These are phyloP conservation scores for Xestoiulus laeticollis DNA, from an alignment of 2,888 invertebrate genomes.

Conservation along the genomic window DNA sequence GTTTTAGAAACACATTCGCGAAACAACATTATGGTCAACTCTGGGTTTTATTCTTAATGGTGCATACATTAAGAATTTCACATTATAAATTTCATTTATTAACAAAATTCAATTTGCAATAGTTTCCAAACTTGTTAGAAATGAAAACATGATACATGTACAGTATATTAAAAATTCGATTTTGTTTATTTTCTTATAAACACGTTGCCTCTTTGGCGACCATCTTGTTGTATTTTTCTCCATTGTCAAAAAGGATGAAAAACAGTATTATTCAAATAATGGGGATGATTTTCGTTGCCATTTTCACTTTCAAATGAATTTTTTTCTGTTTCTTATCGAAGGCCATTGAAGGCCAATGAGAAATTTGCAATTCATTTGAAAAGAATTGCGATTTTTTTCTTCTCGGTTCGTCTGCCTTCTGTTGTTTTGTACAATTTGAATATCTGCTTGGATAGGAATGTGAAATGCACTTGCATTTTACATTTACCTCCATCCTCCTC, in stretches of 20 bases:
- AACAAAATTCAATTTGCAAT: too few relatives aligned
- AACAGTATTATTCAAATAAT: conserved; percentile 20
- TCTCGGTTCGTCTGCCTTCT: not conserved
- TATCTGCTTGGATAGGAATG: conserved; percentile 13
- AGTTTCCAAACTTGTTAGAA: too few relatives aligned
- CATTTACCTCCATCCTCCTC: not conserved
- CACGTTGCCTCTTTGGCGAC: not conserved
- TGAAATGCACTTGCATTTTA: conserved; percentile 8
- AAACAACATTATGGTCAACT: too few relatives aligned
- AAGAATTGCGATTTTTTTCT: not conserved
- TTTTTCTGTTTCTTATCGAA: not conserved
- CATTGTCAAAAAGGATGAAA: not conserved
- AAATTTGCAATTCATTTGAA: conserved; percentile 36
- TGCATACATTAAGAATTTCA: too few relatives aligned
- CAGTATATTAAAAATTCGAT: too few relatives aligned
- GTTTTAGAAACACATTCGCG: too few relatives aligned
- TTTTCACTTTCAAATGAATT: not conserved
- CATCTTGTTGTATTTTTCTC: not conserved
- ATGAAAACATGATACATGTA: too few relatives aligned
- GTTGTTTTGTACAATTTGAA: not conserved
- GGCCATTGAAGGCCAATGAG: conserved; percentile 38
- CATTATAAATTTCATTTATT: too few relatives aligned
- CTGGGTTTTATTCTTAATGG: too few relatives aligned
- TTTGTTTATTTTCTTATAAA: not conserved
- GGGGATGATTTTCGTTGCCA: not conserved